These are phyloP conservation scores for Orbicella faveolata DNA, from an alignment of 64 coral and sea anemone species.

Conservation along the genomic window DNA sequence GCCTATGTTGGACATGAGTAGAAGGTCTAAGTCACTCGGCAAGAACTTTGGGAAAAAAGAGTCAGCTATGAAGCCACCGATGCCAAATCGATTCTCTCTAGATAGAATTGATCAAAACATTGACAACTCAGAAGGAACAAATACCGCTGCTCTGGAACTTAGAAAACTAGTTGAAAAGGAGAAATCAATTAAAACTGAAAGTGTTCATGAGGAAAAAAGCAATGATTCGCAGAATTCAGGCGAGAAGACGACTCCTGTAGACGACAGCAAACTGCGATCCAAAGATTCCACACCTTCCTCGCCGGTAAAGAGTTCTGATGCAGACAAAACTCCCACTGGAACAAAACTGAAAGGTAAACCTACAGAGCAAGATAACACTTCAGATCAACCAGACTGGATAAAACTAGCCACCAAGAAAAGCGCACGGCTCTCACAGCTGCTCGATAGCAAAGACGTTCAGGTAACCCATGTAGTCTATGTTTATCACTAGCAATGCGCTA, in stretches of 20 bases:
- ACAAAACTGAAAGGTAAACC: background rate
- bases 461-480: background rate
- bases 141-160: background rate
- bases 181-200: background rate
- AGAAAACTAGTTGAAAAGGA: background rate
- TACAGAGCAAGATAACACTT: background rate
- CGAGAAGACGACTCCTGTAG: background rate
- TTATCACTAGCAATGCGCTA: too few species aligned
- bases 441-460: conserved; percentile 39
- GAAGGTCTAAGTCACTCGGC: conserved; percentile 21
- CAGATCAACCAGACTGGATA: conserved; percentile 60
- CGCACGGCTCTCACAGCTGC: conserved; percentile 62
- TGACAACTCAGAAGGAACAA: background rate
- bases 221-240: background rate
- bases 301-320: background rate
- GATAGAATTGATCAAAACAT: background rate
- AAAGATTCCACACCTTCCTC: background rate
- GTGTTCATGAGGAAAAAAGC: background rate
- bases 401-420: conserved; percentile 62
- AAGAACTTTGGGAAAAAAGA: background rate
- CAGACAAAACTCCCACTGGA: background rate
- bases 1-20: background rate
- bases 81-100: background rate
- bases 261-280: background rate
- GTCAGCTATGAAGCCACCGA: background rate